Conservation (phyloP, 2,888 invertebrate genomes). For the Allygus modestus region DNA sequence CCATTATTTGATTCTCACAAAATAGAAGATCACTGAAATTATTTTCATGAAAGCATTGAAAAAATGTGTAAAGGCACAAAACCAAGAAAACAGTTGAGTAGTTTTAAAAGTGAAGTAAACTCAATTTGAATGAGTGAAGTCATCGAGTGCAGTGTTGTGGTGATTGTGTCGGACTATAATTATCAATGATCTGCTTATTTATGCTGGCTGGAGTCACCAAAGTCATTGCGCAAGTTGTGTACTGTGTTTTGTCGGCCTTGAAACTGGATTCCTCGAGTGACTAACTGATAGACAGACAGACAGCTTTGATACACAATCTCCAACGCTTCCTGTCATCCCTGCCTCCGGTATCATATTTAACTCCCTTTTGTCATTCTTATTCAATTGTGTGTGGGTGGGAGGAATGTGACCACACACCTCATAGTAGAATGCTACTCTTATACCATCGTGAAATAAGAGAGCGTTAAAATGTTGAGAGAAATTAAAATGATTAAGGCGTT, state of each 20-base stretch:
- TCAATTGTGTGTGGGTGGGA: too few relatives aligned
- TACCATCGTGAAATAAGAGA: background rate
- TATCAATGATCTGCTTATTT: slow-evolving; percentile 37
- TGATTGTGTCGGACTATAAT: slow-evolving; percentile 24
- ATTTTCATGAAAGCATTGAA: too few relatives aligned
- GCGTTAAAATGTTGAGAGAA: background rate
- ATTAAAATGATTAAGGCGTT: too few relatives aligned
- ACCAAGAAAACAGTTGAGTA: too few relatives aligned
- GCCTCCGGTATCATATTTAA: background rate
- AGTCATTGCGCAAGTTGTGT: slow-evolving; percentile 23
- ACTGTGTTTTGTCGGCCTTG: slow-evolving; percentile 41
- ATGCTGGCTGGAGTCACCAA: slow-evolving; percentile 33
- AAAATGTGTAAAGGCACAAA: too few relatives aligned
- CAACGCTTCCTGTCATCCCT: slow-evolving; percentile 34
- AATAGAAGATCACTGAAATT: too few relatives aligned
- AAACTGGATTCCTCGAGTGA: slow-evolving; percentile 43
- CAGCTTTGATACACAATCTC: slow-evolving; percentile 39
- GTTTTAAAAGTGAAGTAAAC: too few relatives aligned
- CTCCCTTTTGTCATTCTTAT: slow-evolving; percentile 1
- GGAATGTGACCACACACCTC: too few relatives aligned
- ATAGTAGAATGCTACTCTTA: too few relatives aligned
- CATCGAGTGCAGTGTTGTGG: too few relatives aligned
- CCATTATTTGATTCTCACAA: too few relatives aligned
- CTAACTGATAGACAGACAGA: slow-evolving; percentile 36
- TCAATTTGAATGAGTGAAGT: too few relatives aligned